These are phyloP conservation scores for Casuarius casuarius DNA, from an alignment of 2,113 vertebrate genomes.

Conservation along the genomic window DNA sequence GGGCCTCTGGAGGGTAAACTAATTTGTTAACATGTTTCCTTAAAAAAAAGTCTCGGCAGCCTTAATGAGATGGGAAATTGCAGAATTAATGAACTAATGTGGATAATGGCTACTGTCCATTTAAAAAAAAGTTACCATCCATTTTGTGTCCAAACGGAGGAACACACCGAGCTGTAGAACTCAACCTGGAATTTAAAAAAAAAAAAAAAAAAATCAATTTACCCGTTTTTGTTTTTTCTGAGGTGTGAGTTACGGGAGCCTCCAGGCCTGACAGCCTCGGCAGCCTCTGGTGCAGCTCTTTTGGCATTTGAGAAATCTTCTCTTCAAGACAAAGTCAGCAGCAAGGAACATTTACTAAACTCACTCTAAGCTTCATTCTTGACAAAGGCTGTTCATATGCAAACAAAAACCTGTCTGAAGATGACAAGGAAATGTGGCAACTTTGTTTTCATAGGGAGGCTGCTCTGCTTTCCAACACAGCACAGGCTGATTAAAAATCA, in stretches of 20 bases:
- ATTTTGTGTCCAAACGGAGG: neutral
- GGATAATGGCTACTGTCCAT: neutral
- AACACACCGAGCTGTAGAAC: neutral
- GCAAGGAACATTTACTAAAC: neutral
- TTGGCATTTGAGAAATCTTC: neutral
- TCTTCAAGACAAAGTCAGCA: neutral
- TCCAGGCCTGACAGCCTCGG: neutral
- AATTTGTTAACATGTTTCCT: neutral
- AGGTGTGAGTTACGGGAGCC: neutral
- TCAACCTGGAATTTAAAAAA: neutral
- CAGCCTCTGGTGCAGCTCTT: neutral
- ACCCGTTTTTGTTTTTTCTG: neutral
- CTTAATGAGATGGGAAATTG: neutral
- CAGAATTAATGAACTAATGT: neutral
- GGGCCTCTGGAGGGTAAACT: neutral
- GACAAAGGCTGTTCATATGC: neutral
- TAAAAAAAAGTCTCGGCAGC: neutral
- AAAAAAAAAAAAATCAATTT: neutral
- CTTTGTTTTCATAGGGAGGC: neutral
- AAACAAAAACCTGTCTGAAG: neutral
- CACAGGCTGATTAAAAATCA: neutral
- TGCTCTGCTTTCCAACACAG: neutral
- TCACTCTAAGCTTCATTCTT: neutral
- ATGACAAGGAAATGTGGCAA: neutral
- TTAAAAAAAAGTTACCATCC: neutral